Evolutionary conservation across 2,888 invertebrate genomes (phyloP), one percentile per base, ranked within the genome.

Genomic region (Ochropacha duplaris): DNA sequence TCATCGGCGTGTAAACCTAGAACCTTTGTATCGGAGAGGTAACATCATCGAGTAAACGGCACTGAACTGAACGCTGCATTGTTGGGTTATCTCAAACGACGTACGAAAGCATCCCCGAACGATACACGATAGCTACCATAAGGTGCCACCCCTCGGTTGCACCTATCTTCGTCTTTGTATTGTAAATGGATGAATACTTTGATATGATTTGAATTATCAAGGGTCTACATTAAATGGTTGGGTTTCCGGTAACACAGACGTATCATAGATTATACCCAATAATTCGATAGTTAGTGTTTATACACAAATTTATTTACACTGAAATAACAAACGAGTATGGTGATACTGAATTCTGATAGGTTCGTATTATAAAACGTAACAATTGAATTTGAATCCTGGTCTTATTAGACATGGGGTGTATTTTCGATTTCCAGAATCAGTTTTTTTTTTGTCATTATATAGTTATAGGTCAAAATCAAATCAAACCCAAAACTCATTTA

Each of bases 61-160:
- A 79, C 74, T 78, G 76, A 83, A 84, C 81, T 78, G 79, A 81
- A 76, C 76, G 79, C 71, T 80, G 83, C 86, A 86, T 89, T 86
- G 87, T 87, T 78, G 74, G 79, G 83, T 88, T 90, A 88, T 88
- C 90, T 86, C 73, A 72, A 81, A 79, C 82, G 84, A 68, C 76
- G 74, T 44, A 44, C 44, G 44, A 44, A 44, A 44, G 19, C 44
- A 19, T 44, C 44, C 63, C 70, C 76, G 69, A 73, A 65, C 69
- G 79, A 76, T 79, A 44, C 19, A 72, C 70, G 70, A 74, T 83
- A 83, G 74, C 83, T 77, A 71, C 60, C 62, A 73, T 80, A 84
- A 85, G 77, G 77, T 60, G 58, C 54, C 50, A 31, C 19, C 34
- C 31, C 22, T n/a, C 19, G 28, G 50, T 50, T 8, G 56, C 36